Percentiles rank a stretch among this genome's conserved stretches.
phyloP scores from a whole-genome alignment of 2,113 vertebrate species.

The Alligator mississippiensis region DNA sequence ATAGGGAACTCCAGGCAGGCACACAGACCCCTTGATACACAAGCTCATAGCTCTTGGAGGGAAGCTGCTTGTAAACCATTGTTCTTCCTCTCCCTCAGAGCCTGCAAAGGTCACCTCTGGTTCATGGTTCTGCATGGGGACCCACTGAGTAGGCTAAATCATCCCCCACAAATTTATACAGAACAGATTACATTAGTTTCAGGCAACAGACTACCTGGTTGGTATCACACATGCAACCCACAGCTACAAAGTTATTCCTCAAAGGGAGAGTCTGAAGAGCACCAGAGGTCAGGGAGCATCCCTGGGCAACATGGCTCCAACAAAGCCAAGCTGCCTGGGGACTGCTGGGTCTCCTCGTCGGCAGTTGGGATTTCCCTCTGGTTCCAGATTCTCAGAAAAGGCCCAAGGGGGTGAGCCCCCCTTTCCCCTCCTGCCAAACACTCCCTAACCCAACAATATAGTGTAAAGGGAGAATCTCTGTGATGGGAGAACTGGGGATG shows the following conservation, averaged over 20 bases:
- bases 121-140: not conserved
- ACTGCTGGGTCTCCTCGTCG: not conserved
- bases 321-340: not conserved
- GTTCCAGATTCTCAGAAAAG: not conserved
- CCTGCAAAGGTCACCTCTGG: not conserved
- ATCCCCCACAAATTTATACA: not conserved
- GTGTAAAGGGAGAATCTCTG: not conserved
- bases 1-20: not conserved
- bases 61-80: not conserved
- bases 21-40: not conserved
- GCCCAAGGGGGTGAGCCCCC: not conserved
- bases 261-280: not conserved
- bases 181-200: not conserved
- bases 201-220: not conserved
- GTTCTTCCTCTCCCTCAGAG: not conserved
- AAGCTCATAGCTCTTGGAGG: not conserved
- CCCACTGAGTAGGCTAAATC: not conserved
- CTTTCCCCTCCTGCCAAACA: not conserved
- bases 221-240: not conserved
- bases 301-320: not conserved
- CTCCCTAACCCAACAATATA: too few relatives aligned
- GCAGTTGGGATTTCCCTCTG: rapidly evolving
- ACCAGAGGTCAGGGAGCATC: not conserved
- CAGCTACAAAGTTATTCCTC: not conserved
- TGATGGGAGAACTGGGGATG: not conserved